Evolutionary conservation across 2,888 invertebrate genomes (phyloP), one percentile per base, ranked within the genome.

Genomic region (Phortica okadai): DNA sequence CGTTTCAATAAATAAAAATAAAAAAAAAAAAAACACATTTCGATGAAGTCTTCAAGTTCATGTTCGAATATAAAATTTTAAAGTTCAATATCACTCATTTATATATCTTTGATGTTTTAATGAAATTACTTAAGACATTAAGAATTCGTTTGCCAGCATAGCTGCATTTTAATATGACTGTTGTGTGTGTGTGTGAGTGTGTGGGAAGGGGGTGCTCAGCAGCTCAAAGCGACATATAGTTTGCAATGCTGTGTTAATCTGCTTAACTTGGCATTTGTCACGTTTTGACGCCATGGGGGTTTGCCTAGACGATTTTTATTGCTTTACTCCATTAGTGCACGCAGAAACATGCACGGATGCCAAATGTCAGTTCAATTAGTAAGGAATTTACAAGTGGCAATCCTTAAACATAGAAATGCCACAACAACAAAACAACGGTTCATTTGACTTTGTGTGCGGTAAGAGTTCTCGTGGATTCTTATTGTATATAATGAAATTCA

Each of bases 191-290:
- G 59, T 59, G 21, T 59, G 16, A 0, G 1, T 59, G 58, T 58
- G 58, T 16, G 21, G 8, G 62, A 16, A 21, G 14, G 14, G 50
- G 50, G 6, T 8, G 8, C 10, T 50, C 50, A 50, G 8, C 50
- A 50, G 8, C 50, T 50, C 50, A 8, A 33, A 4, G 33, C 33
- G 33, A 33, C 33, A 33, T 33, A 5, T 25, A 54, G 33, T 54
- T 33, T 21, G 70, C 70, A 50, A 74, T 76, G 67, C 14, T 75
- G 76, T 62, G 79, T 76, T 84, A 83, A 84, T 84, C 83, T 80
- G 77, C 76, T 76, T 69, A 78, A 78, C 77, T 75, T 73, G 79
- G 79, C 76, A 80, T 83, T 84, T 82, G 84, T 84, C 84, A 84
- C 84, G 84, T 83, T 80, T 59, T 45, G 16, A 16, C 59, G 56